Evolutionary conservation across 2,113 vertebrate genomes (phyloP).

Genomic region (Ptyas mucosa): DNA sequence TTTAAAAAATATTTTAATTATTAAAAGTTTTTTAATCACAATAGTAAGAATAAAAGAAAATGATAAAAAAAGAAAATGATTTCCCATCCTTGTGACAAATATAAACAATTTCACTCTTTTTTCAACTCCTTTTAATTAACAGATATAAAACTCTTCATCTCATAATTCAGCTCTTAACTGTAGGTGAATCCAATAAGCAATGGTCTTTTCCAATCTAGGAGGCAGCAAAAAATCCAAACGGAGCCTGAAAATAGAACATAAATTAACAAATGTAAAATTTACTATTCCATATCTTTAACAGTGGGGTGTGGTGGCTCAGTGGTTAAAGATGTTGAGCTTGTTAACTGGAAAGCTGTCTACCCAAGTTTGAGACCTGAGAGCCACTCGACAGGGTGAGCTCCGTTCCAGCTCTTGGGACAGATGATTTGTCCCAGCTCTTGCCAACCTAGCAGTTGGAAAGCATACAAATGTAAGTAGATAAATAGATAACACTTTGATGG

Average conservation of each 20-base stretch:
- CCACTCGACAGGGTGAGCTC: fast-evolving
- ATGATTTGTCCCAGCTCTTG: background rate
- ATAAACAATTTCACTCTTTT: background rate
- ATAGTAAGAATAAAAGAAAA: background rate
- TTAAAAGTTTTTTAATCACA: background rate
- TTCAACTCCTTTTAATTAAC: background rate
- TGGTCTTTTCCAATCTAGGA: too few species aligned
- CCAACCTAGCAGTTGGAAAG: background rate
- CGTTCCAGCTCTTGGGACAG: background rate
- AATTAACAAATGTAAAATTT: background rate
- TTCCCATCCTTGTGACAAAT: background rate
- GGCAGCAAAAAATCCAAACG: background rate
- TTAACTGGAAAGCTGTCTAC: background rate
- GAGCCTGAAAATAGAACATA: background rate
- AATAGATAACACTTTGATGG: background rate
- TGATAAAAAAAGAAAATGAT: background rate
- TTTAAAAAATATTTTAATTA: background rate
- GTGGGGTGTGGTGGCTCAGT: too few species aligned
- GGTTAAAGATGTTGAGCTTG: background rate
- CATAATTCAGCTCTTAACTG: background rate
- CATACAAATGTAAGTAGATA: background rate
- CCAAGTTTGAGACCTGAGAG: background rate
- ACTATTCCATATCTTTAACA: background rate
- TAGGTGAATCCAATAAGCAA: background rate
- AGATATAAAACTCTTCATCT: background rate